Evolutionary conservation across 1,140 invertebrate genomes (phyloP).

Genomic region (Drosophila santomea): DNA sequence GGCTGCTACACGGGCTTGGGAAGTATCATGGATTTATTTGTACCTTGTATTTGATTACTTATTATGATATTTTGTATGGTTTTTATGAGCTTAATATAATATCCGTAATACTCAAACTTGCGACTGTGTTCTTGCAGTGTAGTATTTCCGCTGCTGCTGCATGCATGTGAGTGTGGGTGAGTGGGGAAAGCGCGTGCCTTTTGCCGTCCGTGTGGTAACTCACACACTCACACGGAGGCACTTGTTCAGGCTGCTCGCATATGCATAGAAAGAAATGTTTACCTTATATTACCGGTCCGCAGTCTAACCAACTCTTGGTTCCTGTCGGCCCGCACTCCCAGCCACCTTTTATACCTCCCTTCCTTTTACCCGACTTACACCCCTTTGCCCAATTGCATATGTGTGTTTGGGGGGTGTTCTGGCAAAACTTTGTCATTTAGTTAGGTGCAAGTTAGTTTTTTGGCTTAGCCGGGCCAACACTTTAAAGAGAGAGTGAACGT

Average conservation of each 20-base stretch:
- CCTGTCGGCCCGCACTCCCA: background rate
- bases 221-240: conserved; percentile 6
- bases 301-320: background rate
- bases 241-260: conserved; percentile 28
- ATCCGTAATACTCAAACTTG: background rate
- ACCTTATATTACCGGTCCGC: conserved; percentile 35
- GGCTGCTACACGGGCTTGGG: no score
- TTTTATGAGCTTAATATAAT: background rate
- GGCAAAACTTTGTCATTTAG: conserved; percentile 77
- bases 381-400: background rate
- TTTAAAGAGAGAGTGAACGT: conserved; percentile 55
- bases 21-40: no score
- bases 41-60: no score
- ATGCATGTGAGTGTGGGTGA: background rate
- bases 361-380: background rate
- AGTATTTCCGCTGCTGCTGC: background rate
- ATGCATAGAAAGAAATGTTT: conserved; percentile 48
- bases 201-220: conserved; percentile 24
- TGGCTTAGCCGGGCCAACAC: conserved; percentile 73
- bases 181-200: conserved; percentile 31
- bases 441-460: conserved; percentile 80
- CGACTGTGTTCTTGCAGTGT: background rate
- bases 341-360: background rate
- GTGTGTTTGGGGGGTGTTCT: conserved; percentile 1
- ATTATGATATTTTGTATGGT: no score